A percentile compares a stretch with the other conserved stretches of the same genome.
These are phyloP conservation scores for Acleris holmiana DNA, from an alignment of 2,888 invertebrate species.

Conservation along the genomic window DNA sequence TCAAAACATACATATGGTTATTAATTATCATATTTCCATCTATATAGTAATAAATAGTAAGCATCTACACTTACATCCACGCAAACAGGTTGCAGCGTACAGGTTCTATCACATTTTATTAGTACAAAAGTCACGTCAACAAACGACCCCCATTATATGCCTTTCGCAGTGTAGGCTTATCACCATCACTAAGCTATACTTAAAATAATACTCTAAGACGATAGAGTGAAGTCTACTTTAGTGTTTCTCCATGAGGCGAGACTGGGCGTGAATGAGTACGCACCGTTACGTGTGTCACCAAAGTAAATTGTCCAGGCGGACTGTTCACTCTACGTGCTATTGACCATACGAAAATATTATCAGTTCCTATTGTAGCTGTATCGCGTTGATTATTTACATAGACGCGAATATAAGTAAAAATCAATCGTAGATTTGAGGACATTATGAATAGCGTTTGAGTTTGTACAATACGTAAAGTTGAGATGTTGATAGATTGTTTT, in stretches of 20 bases:
- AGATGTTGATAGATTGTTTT: too few relatives aligned
- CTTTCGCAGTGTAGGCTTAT: constrained; percentile 52
- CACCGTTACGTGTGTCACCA: constrained; percentile 76
- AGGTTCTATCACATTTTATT: constrained; percentile 54
- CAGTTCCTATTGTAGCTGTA: constrained; percentile 3
- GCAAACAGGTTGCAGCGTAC: constrained; percentile 22
- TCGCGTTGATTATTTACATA: background rate
- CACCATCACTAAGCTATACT: constrained; percentile 37
- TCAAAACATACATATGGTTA: too few relatives aligned
- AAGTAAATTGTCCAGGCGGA: constrained; percentile 60
- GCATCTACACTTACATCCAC: background rate
- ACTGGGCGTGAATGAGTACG: constrained; percentile 64
- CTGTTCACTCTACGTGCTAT: constrained; percentile 55
- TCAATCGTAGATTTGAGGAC: too few relatives aligned
- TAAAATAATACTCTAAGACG: constrained; percentile 49
- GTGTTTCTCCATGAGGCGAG: constrained; percentile 38
- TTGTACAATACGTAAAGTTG: too few relatives aligned
- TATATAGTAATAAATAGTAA: too few relatives aligned
- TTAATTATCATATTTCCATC: too few relatives aligned
- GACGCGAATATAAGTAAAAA: background rate
- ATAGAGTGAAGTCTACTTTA: constrained; percentile 43
- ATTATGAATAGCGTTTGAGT: background rate
- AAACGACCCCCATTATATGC: constrained; percentile 65
- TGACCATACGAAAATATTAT: constrained; percentile 48
- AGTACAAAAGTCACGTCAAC: constrained; percentile 69